Base-by-base conservation (phyloP, 1,140 invertebrate genomes). In the Carposina sasakii region DNA sequence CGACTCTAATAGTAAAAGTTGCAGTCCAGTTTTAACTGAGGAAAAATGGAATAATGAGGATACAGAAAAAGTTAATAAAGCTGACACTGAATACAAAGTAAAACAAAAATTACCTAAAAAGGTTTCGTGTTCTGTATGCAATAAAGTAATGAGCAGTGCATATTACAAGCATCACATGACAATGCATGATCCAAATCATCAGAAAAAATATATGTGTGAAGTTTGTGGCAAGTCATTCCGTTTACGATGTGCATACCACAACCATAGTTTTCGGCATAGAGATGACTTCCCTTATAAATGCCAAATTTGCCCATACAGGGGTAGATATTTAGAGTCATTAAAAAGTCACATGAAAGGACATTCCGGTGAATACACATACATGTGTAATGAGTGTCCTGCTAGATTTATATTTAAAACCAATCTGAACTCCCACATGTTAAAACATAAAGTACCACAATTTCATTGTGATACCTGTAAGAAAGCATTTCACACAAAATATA, bases 321-420 rank as follows among this genome's bases (percentile, higher is more conserved):
- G 66, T 17, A 61, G 68, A 43, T 77, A 77, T 60, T 60, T 55
- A 4, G 71, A 71, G 39, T 44, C 75, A 2, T 52, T 87, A n/a
- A 85, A 77, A 54, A 81, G 72, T 22, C 87, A 87, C 48, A 85
- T 87, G 75, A 60, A 83, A 33, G 81, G 74, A 4, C 86, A 87
- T 43, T 85, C 79, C 31, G 81, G 76, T 44, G 86, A 82, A 60
- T 86, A 79, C 39, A 72, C 78, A 22, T 88, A 87, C 41, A 72
- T 76, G 71, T 88, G 87, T 57, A 81, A 86, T 21, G 71, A 85
- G 65, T 88, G 87, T 49, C 75, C 76, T 1, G 86, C 86, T 26
- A 58, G 76, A 34, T 88, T 87, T 48, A 58, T 85, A 4, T 86
- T 85, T 49, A 85, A 83, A 47, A 85, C 85, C 45, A 87, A 87